These are phyloP conservation scores for Hippocampus mohnikei DNA, from an alignment of 2,113 vertebrate species.

Conservation along the genomic window DNA sequence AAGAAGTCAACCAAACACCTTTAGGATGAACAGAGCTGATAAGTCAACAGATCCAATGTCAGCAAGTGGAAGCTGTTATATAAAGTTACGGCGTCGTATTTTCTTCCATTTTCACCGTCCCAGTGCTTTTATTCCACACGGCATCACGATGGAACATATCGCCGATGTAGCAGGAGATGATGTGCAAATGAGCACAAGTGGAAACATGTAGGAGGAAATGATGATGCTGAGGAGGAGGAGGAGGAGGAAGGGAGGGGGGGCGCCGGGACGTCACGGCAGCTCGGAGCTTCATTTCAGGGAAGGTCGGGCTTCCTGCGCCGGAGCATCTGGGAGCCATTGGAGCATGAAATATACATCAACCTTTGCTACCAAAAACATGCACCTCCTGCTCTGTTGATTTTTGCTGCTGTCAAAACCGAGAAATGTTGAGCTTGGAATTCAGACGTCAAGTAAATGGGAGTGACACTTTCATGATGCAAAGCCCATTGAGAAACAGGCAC, in stretches of 20 bases:
- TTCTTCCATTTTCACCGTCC: constrained; percentile 2
- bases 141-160: not conserved
- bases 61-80: not conserved
- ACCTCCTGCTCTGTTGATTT: not conserved
- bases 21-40: not conserved
- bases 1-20: no score
- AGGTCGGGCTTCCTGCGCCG: constrained; percentile 5
- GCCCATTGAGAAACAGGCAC: not conserved
- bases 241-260: not conserved
- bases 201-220: constrained; percentile 9
- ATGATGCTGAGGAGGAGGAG: not conserved
- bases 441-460: no score
- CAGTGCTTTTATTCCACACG: not conserved
- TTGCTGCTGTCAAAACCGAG: not conserved
- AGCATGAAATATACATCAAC: not conserved
- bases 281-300: not conserved
- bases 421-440: not conserved
- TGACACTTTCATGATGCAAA: not conserved
- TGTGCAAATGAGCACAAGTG: constrained; percentile 6
- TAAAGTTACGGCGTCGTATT: not conserved
- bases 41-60: not conserved
- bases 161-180: not conserved
- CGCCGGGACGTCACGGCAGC: not conserved
- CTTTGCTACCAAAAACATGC: not conserved
- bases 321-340: constrained; percentile 2